Percentiles rank a stretch among this genome's conserved stretches.
phyloP scores from a whole-genome alignment of 1,140 invertebrate genomes.

The Drosophila obscura region DNA sequence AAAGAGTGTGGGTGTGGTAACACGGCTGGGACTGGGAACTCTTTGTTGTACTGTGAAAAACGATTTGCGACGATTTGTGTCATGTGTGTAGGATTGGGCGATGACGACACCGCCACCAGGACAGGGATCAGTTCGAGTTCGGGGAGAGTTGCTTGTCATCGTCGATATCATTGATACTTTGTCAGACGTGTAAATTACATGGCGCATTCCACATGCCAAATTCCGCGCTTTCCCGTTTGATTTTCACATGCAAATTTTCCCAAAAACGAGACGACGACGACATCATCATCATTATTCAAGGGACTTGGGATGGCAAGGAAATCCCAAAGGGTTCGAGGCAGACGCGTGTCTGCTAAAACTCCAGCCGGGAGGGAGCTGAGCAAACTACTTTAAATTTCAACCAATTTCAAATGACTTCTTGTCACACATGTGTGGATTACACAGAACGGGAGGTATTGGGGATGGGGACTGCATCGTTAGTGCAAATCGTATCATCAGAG shows the following conservation, averaged over 20 bases:
- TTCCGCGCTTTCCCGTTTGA: slow-evolving; percentile 56
- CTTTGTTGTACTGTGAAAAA: slow-evolving; percentile 73
- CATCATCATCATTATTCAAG: slow-evolving; percentile 81
- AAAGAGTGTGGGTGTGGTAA: no score
- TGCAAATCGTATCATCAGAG: slow-evolving; percentile 70
- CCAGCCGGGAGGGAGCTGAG: not conserved
- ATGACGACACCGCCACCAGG: slow-evolving; percentile 41
- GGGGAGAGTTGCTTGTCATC: slow-evolving; percentile 50
- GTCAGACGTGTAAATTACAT: slow-evolving; percentile 82
- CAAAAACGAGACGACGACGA: slow-evolving; percentile 40
- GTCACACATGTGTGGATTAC: slow-evolving; percentile 59
- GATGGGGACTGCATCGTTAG: slow-evolving; percentile 68
- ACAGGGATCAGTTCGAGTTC: slow-evolving; percentile 7
- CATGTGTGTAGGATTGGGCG: slow-evolving; percentile 51
- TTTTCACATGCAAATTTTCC: slow-evolving; percentile 74
- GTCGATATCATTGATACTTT: slow-evolving; percentile 80
- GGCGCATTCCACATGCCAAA: slow-evolving; percentile 75
- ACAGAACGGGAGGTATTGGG: not conserved
- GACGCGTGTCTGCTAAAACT: slow-evolving; percentile 46
- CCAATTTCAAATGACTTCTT: slow-evolving; percentile 79
- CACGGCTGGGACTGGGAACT: not conserved
- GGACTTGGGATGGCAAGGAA: slow-evolving; percentile 45
- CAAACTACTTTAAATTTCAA: slow-evolving; percentile 81
- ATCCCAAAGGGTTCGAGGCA: slow-evolving; percentile 68
- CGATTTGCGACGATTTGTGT: slow-evolving; percentile 81